These are phyloP conservation scores for Pocillopora verrucosa DNA, from an alignment of 64 coral and sea anemone genomes.

Conservation along the genomic window DNA sequence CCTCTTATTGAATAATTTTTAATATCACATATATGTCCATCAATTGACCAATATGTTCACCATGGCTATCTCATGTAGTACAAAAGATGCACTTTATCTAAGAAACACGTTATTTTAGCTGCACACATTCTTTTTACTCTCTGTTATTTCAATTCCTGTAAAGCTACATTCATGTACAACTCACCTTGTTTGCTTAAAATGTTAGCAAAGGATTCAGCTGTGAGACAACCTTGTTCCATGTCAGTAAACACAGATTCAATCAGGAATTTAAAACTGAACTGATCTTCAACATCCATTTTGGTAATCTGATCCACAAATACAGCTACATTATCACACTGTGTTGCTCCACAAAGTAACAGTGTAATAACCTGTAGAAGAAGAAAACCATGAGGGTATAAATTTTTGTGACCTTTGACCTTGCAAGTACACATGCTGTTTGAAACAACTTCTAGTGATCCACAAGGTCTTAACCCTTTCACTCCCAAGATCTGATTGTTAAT, in stretches of 20 bases:
- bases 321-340: slow-evolving; percentile 37
- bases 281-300: slow-evolving; percentile 32
- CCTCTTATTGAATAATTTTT: too few species aligned
- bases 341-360: slow-evolving; percentile 44
- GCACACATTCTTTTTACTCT: too few species aligned
- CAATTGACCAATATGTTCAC: too few species aligned
- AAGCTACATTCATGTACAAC: not conserved
- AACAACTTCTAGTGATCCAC: too few species aligned
- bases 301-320: slow-evolving; percentile 55
- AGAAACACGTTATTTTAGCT: too few species aligned
- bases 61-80: too few species aligned
- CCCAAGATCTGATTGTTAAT: too few species aligned
- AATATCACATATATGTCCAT: too few species aligned
- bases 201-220: slow-evolving; percentile 8
- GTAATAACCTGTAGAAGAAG: slow-evolving; percentile 41
- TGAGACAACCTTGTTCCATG: slow-evolving; percentile 23
- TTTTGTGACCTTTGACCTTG: too few species aligned
- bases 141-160: not conserved
- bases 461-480: too few species aligned
- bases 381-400: not conserved
- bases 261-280: slow-evolving; percentile 54
- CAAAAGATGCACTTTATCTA: too few species aligned
- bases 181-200: slow-evolving; percentile 35
- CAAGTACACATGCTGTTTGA: too few species aligned
- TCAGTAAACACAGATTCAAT: slow-evolving; percentile 46